phyloP scores from a whole-genome alignment of 2,888 invertebrate genomes.

The Plemyria rubiginata region DNA sequence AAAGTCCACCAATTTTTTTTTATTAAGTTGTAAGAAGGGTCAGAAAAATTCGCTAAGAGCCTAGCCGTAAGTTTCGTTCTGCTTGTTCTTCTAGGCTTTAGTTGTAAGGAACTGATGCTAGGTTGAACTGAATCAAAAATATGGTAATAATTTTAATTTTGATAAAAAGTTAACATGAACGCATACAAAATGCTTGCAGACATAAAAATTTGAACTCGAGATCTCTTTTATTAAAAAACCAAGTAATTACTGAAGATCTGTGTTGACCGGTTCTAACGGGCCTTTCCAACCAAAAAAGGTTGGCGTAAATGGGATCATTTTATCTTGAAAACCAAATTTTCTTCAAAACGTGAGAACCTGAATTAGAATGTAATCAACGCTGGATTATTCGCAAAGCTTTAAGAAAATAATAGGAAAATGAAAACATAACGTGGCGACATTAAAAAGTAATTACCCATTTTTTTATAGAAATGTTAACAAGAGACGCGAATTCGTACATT shows the following conservation, averaged over 20 bases:
- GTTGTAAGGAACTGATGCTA: too few species aligned
- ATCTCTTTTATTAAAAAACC: too few species aligned
- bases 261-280: neutral
- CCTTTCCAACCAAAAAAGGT: neutral
- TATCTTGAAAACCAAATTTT: neutral
- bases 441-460: constrained; percentile 9
- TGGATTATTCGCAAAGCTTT: constrained; percentile 15
- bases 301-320: neutral
- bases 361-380: constrained; percentile 13
- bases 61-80: too few species aligned
- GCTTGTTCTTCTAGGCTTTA: too few species aligned
- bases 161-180: too few species aligned
- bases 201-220: too few species aligned
- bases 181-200: too few species aligned
- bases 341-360: neutral
- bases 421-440: constrained; percentile 16
- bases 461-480: neutral
- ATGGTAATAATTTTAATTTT: too few species aligned
- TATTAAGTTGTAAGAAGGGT: too few species aligned
- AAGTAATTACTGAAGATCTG: neutral
- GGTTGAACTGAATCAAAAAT: too few species aligned
- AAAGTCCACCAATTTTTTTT: too few species aligned
- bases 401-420: constrained; percentile 10
- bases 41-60: too few species aligned
- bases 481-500: neutral